Evolutionary conservation across 2,797 vertebrate genomes (phyloP), one percentile per base, ranked within the genome.

Genomic region (Furcifer pardalis): DNA sequence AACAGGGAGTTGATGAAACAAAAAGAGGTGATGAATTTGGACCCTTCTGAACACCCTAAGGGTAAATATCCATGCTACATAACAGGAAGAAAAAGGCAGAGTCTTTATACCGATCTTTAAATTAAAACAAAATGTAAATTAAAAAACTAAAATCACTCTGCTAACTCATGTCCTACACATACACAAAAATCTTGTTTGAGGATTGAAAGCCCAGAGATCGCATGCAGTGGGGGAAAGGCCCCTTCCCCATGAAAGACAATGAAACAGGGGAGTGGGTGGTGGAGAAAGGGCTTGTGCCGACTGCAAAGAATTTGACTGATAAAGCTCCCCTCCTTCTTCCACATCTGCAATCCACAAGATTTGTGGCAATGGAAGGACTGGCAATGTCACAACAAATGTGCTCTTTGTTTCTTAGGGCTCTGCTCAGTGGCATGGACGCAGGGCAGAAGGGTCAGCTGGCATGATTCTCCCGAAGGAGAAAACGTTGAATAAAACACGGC

Each of bases 211-310:
- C 21, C 68, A 27, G 3, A 0, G 0, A 0, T 56, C 0, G 0
- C 3, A 42, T 0, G 0, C 59, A 0, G 2, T 3, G 7, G 23
- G 35, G 6, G 59, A 0, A 1, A 13, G 15, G 1, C 32, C 9
- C n/a, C 10, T 40, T 42, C 15, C 40, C 10, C 63, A 13, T 0
- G 0, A 6, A 77, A 44, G 56, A 0, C 40, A 0, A 74, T 0
- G 35, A 1, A 23, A 30, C 19, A 4, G 46, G 23, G 23, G 21
- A 7, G 7, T 69, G 35, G 68, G 37, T 21, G 19, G 2, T 42
- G 76, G 52, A 0, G 52, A 7, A 1, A 19, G 15, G 21, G 5
- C 15, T 4, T 6, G 9, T 10, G 7, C 9, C 1, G 0, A 0
- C 52, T 4, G 4, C 73, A 42, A 49, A 0, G 0, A 30, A 40